These are phyloP conservation scores for Erpetoichthys calabaricus DNA, from an alignment of 2,797 vertebrate species.

Conservation along the genomic window DNA sequence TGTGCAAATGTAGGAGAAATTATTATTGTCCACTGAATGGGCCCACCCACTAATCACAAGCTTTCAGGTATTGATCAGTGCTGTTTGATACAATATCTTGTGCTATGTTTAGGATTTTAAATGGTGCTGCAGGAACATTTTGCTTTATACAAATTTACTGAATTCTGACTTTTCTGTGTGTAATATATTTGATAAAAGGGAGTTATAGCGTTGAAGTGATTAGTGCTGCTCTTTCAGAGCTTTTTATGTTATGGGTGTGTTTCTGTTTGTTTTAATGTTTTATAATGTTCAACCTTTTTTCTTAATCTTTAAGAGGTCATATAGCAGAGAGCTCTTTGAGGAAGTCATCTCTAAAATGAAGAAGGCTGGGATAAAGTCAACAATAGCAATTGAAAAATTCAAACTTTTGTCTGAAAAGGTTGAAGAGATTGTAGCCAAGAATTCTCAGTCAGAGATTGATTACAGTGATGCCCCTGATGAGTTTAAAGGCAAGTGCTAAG, in stretches of 20 bases:
- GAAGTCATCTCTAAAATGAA: constrained; percentile 97
- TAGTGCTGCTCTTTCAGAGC: too few relatives aligned
- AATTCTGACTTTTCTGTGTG: too few relatives aligned
- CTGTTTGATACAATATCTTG: too few relatives aligned
- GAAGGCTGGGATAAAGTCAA: constrained; percentile 95
- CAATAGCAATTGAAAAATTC: constrained; percentile 96
- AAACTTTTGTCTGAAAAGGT: constrained; percentile 92
- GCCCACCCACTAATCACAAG: too few relatives aligned
- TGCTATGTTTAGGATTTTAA: too few relatives aligned
- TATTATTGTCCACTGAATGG: too few relatives aligned
- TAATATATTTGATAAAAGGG: too few relatives aligned
- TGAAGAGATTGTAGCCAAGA: constrained; percentile 92
- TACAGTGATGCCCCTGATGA: constrained; percentile 95
- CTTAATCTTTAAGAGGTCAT: constrained; percentile 64
- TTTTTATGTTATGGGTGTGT: not conserved
- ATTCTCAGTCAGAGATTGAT: constrained; percentile 93
- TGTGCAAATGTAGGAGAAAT: too few relatives aligned
- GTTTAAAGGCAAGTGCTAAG: constrained; percentile 67
- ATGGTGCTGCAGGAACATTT: too few relatives aligned
- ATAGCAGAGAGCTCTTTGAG: constrained; percentile 93
- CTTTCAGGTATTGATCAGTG: too few relatives aligned
- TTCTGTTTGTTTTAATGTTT: not conserved
- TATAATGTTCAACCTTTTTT: not conserved
- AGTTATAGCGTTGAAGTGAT: too few relatives aligned
- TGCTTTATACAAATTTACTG: too few relatives aligned